phyloP scores from a whole-genome alignment of 2,113 vertebrate genomes.

The Henicopernis longicauda region DNA sequence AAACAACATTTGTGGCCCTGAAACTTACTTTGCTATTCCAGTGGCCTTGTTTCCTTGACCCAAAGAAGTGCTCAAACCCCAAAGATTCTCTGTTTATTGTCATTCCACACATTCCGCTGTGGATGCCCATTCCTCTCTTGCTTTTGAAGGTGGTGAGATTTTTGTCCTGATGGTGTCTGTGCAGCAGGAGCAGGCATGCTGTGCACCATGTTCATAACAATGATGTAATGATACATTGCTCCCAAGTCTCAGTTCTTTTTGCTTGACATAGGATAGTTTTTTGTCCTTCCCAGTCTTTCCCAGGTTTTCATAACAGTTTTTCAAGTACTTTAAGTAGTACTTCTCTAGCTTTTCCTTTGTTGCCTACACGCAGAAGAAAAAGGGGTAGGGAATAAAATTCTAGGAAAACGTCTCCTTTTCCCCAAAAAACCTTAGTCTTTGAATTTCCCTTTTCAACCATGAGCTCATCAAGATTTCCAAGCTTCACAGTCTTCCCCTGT shows the following conservation, averaged over 20 bases:
- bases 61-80: background rate
- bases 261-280: background rate
- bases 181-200: background rate
- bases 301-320: background rate
- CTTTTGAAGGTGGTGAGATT: background rate
- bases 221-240: background rate
- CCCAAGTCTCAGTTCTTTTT: background rate
- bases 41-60: background rate
- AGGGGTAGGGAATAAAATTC: background rate
- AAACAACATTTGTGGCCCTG: background rate
- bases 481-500: background rate
- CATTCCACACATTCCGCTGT: background rate
- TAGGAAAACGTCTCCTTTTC: background rate
- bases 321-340: background rate
- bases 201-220: background rate
- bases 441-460: background rate
- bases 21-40: background rate
- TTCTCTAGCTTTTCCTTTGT: background rate
- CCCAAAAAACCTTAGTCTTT: background rate
- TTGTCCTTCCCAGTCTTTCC: background rate
- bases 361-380: background rate
- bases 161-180: background rate
- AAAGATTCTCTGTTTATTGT: background rate
- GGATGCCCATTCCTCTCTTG: background rate
- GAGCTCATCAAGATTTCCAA: conserved; percentile 23